These are phyloP conservation scores for Drosophila azteca DNA, from an alignment of 1,140 invertebrate genomes.

Conservation along the genomic window DNA sequence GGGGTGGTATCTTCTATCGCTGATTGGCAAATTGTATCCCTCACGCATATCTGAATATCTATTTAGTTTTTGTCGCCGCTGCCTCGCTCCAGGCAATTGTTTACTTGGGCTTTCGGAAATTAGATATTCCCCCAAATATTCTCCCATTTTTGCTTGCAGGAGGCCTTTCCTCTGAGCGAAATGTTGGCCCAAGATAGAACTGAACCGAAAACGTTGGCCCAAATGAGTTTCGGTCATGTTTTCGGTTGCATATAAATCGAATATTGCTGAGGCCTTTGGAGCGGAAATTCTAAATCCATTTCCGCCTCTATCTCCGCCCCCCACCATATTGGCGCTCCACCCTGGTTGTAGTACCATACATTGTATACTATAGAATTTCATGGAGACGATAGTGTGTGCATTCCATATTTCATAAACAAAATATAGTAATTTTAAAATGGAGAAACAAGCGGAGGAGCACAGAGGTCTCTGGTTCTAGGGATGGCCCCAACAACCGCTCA, in stretches of 20 bases:
- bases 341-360: neutral
- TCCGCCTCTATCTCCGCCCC: conserved; percentile 67
- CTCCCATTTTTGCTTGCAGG: neutral
- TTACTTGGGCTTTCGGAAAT: conserved; percentile 60
- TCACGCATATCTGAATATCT: conserved; percentile 66
- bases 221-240: conserved; percentile 14
- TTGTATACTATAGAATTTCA: conserved; percentile 15
- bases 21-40: conserved; percentile 75
- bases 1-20: conserved; percentile 42
- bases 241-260: conserved; percentile 2
- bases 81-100: conserved; percentile 43
- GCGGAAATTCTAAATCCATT: conserved; percentile 75
- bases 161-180: neutral
- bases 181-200: conserved; percentile 1
- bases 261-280: conserved; percentile 35
- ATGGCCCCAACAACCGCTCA: conserved; percentile 54
- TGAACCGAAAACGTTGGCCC: conserved; percentile 8
- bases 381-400: too few species aligned
- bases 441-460: conserved; percentile 23
- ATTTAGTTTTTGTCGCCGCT: conserved; percentile 54
- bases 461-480: neutral
- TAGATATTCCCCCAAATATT: conserved; percentile 31
- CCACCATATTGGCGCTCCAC: conserved; percentile 30
- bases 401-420: conserved; percentile 41
- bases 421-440: conserved; percentile 70